A percentile compares a stretch with the other conserved stretches of the same genome.
These are phyloP conservation scores for Aegotheles bennettii DNA, from an alignment of 2,113 vertebrate species.

Conservation along the genomic window DNA sequence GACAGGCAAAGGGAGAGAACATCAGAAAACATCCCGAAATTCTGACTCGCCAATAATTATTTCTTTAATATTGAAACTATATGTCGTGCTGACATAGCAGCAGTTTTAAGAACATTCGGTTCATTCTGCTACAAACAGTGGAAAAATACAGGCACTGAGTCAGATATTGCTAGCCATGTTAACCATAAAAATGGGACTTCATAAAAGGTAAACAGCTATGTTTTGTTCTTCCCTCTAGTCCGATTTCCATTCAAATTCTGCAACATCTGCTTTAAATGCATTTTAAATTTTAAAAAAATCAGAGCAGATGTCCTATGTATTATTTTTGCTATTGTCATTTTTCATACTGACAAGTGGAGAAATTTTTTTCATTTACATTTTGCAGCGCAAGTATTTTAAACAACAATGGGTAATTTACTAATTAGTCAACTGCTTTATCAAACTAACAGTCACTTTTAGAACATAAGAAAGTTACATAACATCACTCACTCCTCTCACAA, in stretches of 20 bases:
- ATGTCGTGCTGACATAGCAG: neutral
- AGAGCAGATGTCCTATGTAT: slow-evolving; percentile 87
- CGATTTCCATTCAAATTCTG: slow-evolving; percentile 40
- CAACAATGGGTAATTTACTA: slow-evolving; percentile 76
- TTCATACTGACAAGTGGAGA: slow-evolving; percentile 81
- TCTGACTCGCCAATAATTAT: neutral
- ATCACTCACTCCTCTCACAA: slow-evolving; percentile 48
- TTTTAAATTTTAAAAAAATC: slow-evolving; percentile 56
- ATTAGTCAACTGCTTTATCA: slow-evolving; percentile 73
- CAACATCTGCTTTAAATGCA: slow-evolving; percentile 77
- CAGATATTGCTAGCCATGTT: neutral
- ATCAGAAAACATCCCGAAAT: neutral
- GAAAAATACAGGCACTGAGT: slow-evolving; percentile 40
- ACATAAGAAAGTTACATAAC: slow-evolving; percentile 53
- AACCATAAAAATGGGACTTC: slow-evolving; percentile 26
- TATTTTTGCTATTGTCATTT: slow-evolving; percentile 82
- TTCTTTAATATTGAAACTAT: neutral
- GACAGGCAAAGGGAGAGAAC: neutral
- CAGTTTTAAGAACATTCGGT: neutral
- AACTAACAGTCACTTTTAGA: slow-evolving; percentile 60
- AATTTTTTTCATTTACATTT: slow-evolving; percentile 80
- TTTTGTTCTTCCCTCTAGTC: slow-evolving; percentile 39
- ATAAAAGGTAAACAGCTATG: slow-evolving; percentile 27
- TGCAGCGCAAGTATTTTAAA: slow-evolving; percentile 83
- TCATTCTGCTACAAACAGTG: neutral